Base-by-base conservation (phyloP, 2,113 vertebrate species). In the Ictidomys tridecemlineatus region DNA sequence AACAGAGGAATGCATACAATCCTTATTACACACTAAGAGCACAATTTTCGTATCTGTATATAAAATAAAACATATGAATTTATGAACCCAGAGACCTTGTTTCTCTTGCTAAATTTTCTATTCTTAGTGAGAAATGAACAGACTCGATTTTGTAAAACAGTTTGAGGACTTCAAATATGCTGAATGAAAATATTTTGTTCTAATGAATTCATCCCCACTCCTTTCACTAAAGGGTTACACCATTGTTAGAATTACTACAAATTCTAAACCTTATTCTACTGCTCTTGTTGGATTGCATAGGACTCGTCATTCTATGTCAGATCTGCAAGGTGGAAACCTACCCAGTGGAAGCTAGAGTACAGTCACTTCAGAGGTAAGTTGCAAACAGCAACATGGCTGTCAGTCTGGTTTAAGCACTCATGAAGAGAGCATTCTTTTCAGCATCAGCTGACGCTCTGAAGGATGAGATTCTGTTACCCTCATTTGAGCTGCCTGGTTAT, bases 21-120 rank as follows among this genome's bases (percentile, higher is more conserved):
- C 45, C 45, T 45, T 45, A 45, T 45, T 45, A 45, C 45, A 45
- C 45, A 45, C 45, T 45, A 45, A 45, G 45, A 45, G 45, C 45
- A 45, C 45, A 45, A 45, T 45, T 45, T 45, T 45, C 8, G 8
- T 45, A 45, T 45, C 45, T 45, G 45, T 45, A 45, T 45, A 45
- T 45, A 45, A 45, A 45, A 1, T 45, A 45, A 45, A 45, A 45
- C 37, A 30, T 28, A 79, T 22, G 42, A 28, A 85, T 85, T 83
- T 76, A 70, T 20, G 30, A 93, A 91, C 63, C 58, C 37, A 85
- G 67, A 82, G 32, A 95, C 97, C 78, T 82, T 89, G 93, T 97
- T 97, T 97, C 85, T 90, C 95, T 94, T 91, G 91, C 53, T 94
- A 61, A 45, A 32, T 93, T 96, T 94, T 86, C 69, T 94, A n/a